A percentile compares a stretch with the other conserved stretches of the same genome.
These are phyloP conservation scores for Heliocidaris erythrogramma DNA, from an alignment of 35 echinoderm and acorn worm species.

Conservation along the genomic window DNA sequence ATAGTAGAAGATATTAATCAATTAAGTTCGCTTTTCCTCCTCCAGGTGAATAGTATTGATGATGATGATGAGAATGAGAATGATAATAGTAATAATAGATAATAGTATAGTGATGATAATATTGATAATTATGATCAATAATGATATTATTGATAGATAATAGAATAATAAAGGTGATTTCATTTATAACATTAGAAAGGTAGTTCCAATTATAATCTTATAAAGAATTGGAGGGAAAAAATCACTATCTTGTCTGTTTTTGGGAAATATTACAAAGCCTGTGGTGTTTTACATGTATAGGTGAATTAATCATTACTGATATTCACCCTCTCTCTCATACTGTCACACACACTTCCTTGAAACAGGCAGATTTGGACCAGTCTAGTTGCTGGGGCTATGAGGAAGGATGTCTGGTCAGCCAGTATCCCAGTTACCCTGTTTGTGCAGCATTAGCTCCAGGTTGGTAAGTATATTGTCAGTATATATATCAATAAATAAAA, in stretches of 20 bases:
- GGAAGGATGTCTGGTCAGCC: not conserved
- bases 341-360: not conserved
- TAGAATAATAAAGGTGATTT: not conserved
- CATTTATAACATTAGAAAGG: no score
- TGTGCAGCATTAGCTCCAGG: not conserved
- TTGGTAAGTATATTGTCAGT: constrained; percentile 35
- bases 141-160: not conserved
- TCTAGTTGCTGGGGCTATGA: constrained; percentile 61
- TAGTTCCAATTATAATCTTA: no score
- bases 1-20: no score
- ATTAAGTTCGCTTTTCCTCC: no score
- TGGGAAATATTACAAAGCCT: no score
- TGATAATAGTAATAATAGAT: not conserved
- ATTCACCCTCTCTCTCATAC: not conserved
- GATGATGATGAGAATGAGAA: no score
- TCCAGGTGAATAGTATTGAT: no score
- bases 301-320: not conserved
- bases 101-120: not conserved
- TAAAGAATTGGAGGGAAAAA: no score
- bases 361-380: constrained; percentile 43
- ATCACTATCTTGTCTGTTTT: no score
- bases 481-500: not conserved
- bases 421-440: constrained; percentile 41
- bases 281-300: no score
- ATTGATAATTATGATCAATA: not conserved